Evolutionary conservation across 2,113 vertebrate genomes (phyloP).

Genomic region (Piaya cayana): DNA sequence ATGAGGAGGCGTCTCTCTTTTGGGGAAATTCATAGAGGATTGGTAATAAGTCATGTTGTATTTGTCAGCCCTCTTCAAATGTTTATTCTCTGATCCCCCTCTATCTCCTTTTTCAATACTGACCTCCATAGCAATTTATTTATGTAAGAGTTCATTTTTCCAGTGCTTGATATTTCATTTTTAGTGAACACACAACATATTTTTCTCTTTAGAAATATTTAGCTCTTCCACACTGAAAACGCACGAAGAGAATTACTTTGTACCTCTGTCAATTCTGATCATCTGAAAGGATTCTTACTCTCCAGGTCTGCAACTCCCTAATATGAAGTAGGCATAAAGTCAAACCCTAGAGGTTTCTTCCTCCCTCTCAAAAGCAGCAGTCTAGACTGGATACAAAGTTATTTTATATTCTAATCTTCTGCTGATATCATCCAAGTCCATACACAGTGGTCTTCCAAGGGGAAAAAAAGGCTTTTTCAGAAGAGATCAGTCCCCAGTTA

Average conservation of each 20-base stretch:
- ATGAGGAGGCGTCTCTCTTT: neutral
- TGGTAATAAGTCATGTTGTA: neutral
- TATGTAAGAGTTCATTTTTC: neutral
- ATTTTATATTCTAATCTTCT: neutral
- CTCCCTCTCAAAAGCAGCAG: neutral
- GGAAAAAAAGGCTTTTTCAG: neutral
- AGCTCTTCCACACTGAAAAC: neutral
- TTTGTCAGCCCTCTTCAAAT: neutral
- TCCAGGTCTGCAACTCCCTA: neutral
- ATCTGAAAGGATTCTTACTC: neutral
- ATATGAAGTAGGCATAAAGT: neutral
- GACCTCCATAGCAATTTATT: rapidly evolving
- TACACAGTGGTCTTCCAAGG: neutral
- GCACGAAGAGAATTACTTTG: neutral
- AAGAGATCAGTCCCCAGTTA: neutral
- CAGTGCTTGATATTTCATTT: neutral
- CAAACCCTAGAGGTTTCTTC: neutral
- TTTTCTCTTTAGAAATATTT: neutral
- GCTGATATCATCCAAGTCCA: neutral
- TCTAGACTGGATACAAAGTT: neutral
- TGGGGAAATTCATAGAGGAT: neutral
- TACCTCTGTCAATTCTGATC: neutral
- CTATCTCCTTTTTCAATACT: neutral
- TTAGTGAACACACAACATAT: neutral
- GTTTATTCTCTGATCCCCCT: neutral